Evolutionary conservation across 2,888 invertebrate genomes (phyloP).

Genomic region (Drosophila fungiperda): DNA sequence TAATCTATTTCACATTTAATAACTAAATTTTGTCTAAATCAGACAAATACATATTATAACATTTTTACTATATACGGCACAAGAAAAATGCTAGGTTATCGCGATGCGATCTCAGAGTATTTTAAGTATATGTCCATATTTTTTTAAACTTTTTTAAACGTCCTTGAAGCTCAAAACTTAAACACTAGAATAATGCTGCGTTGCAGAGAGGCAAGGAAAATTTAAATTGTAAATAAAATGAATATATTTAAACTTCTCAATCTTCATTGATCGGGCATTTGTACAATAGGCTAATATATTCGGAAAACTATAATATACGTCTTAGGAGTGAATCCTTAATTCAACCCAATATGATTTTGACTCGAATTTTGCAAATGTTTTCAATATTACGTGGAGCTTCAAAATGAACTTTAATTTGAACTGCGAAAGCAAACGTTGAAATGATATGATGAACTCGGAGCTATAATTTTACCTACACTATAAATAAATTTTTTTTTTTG

Average conservation of each 20-base stretch:
- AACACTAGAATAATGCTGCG: no score
- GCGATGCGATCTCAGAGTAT: no score
- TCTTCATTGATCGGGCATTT: neutral
- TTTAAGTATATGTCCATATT: no score
- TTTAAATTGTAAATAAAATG: no score
- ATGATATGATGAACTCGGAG: neutral
- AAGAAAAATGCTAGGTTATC: no score
- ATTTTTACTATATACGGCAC: neutral
- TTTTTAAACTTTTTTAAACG: no score
- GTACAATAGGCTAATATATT: neutral
- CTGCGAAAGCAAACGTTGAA: neutral
- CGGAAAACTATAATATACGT: no score
- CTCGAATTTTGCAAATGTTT: neutral
- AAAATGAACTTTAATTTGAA: neutral
- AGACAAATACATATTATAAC: neutral
- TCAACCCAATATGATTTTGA: neutral
- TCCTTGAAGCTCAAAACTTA: no score
- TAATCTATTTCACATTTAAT: neutral
- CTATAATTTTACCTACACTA: neutral
- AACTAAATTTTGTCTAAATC: neutral
- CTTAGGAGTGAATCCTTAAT: neutral
- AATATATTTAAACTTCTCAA: neutral
- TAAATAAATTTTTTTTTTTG: neutral
- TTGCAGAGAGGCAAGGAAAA: no score
- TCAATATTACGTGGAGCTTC: neutral